phyloP scores from a whole-genome alignment of 2,113 vertebrate genomes.

The Epinephelus fuscoguttatus region DNA sequence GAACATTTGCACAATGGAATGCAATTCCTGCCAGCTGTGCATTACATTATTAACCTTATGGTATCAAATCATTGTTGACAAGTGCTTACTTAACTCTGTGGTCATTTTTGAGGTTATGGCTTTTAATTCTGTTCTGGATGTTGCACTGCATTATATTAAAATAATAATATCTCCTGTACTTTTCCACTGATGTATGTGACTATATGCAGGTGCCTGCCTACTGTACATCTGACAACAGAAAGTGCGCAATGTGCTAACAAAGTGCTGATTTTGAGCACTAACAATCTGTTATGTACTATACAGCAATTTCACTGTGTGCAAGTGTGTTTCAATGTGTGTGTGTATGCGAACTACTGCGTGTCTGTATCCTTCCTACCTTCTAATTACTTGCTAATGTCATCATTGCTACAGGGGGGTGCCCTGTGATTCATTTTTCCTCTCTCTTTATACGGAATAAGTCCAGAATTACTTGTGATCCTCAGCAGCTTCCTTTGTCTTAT shows the following conservation, averaged over 20 bases:
- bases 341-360: background rate
- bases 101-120: background rate
- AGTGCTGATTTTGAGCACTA: constrained; percentile 26
- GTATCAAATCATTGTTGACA: background rate
- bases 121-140: background rate
- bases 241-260: constrained; percentile 1
- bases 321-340: background rate
- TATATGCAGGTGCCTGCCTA: background rate
- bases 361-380: constrained; percentile 17
- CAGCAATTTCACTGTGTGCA: background rate
- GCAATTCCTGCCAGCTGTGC: background rate
- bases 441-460: background rate
- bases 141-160: background rate
- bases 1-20: background rate
- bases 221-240: background rate
- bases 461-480: background rate
- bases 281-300: background rate
- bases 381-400: constrained; percentile 39
- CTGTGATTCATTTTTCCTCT: background rate
- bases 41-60: background rate
- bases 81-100: background rate
- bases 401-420: background rate
- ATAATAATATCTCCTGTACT: background rate
- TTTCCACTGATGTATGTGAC: background rate
- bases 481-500: background rate